These are phyloP conservation scores for Drosophila nigrodunni DNA, from an alignment of 1,140 invertebrate genomes.

Conservation along the genomic window DNA sequence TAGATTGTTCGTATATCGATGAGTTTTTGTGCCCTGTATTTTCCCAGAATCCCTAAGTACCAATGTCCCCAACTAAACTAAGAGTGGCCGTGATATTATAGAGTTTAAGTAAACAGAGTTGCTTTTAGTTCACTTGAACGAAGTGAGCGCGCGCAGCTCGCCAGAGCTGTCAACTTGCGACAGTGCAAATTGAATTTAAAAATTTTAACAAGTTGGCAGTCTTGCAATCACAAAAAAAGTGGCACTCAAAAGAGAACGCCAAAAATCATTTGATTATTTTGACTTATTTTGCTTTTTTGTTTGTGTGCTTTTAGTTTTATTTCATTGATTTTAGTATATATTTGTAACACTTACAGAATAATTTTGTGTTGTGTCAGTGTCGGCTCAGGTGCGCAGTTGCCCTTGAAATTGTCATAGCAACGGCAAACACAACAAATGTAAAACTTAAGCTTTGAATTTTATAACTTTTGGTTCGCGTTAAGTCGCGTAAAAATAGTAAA, in stretches of 20 bases:
- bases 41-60: too few relatives aligned
- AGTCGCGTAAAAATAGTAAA: not conserved
- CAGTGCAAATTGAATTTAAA: constrained; percentile 37
- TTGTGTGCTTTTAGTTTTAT: constrained; percentile 1
- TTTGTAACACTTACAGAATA: not conserved
- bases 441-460: constrained; percentile 15
- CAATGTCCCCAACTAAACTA: too few relatives aligned
- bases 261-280: constrained; percentile 12
- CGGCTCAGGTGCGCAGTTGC: constrained; percentile 13
- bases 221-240: not conserved
- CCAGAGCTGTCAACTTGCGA: constrained; percentile 19
- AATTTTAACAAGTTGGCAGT: constrained; percentile 19
- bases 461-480: constrained; percentile 12
- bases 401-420: constrained; percentile 47
- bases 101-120: not conserved
- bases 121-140: not conserved
- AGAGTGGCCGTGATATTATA: too few relatives aligned
- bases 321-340: too few relatives aligned
- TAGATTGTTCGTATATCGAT: too few relatives aligned
- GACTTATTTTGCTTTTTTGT: not conserved
- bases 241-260: constrained; percentile 12
- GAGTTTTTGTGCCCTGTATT: too few relatives aligned
- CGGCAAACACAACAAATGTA: constrained; percentile 37
- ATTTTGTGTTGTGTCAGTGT: constrained; percentile 2
- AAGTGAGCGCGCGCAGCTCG: constrained; percentile 24